Percentiles rank a stretch among this genome's conserved stretches.
phyloP scores from a whole-genome alignment of 92 coral and sea anemone genomes.

The Epizoanthus stellaris region DNA sequence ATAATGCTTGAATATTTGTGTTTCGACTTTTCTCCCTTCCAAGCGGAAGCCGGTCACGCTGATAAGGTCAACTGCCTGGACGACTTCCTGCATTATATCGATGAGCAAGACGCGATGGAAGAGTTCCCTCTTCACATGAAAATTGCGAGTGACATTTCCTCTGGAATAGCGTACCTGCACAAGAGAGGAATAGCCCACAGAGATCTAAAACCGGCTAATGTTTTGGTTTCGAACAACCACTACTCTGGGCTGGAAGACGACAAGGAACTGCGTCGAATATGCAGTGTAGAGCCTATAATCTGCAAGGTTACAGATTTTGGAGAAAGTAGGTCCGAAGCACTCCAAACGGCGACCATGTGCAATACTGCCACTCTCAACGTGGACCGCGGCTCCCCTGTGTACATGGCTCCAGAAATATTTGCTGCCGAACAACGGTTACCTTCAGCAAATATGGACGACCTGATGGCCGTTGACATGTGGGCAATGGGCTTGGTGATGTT shows the following conservation, averaged over 20 bases:
- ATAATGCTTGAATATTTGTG: slow-evolving; percentile 61
- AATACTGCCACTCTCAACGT: slow-evolving; percentile 51
- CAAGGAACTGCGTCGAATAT: slow-evolving; percentile 30
- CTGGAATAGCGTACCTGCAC: slow-evolving; percentile 39
- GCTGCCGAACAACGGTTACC: slow-evolving; percentile 22
- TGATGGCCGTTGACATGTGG: slow-evolving; percentile 60
- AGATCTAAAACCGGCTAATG: slow-evolving; percentile 50
- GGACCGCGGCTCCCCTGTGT: slow-evolving; percentile 63
- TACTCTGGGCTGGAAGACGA: slow-evolving; percentile 41
- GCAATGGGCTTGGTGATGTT: slow-evolving; percentile 61
- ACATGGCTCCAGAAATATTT: slow-evolving; percentile 67
- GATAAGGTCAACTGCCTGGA: slow-evolving; percentile 57
- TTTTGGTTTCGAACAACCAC: slow-evolving; percentile 52
- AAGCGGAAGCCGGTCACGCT: slow-evolving; percentile 14
- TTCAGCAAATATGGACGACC: slow-evolving; percentile 43
- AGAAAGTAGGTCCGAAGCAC: slow-evolving; percentile 57
- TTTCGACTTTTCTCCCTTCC: slow-evolving; percentile 58
- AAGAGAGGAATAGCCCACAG: slow-evolving; percentile 38
- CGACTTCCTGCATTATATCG: slow-evolving; percentile 31
- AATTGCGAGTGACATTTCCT: slow-evolving; percentile 47
- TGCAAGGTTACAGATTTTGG: slow-evolving; percentile 78
- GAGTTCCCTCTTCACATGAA: slow-evolving; percentile 32
- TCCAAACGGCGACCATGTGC: slow-evolving; percentile 67
- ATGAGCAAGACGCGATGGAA: slow-evolving; percentile 36
- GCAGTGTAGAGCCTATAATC: slow-evolving; percentile 35